Conservation (phyloP, 2,888 invertebrate genomes). For the Watsonalla cultraria region DNA sequence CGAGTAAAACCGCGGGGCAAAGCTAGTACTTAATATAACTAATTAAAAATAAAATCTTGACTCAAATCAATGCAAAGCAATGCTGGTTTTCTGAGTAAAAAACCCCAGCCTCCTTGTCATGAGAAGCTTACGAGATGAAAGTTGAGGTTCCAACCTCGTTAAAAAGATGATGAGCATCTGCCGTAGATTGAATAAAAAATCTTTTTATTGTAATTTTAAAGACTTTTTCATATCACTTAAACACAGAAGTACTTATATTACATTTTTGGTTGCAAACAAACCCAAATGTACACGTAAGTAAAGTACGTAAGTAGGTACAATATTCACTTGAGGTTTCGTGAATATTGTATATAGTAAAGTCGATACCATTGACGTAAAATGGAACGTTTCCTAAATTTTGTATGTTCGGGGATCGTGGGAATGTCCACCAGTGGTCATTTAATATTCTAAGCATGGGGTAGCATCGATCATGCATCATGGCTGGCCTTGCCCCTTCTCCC, state of each 20-base stretch:
- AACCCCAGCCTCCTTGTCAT: no score
- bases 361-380: conserved; percentile 1
- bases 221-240: no score
- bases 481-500: conserved; percentile 25
- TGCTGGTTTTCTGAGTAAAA: no score
- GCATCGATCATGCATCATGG: conserved; percentile 50
- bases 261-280: not conserved
- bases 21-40: no score
- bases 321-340: not conserved
- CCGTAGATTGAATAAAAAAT: no score
- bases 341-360: not conserved
- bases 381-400: conserved; percentile 4
- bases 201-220: no score
- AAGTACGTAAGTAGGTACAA: not conserved
- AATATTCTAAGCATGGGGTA: conserved; percentile 29
- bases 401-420: conserved; percentile 15
- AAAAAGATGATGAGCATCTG: no score
- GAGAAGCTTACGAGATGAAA: no score
- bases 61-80: no score
- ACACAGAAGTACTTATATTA: not conserved
- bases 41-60: no score
- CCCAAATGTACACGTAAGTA: not conserved
- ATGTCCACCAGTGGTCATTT: conserved; percentile 25
- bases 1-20: no score
- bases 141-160: no score